Evolutionary conservation across 1,140 invertebrate species (phyloP).

Genomic region (Drosophila persimilis): DNA sequence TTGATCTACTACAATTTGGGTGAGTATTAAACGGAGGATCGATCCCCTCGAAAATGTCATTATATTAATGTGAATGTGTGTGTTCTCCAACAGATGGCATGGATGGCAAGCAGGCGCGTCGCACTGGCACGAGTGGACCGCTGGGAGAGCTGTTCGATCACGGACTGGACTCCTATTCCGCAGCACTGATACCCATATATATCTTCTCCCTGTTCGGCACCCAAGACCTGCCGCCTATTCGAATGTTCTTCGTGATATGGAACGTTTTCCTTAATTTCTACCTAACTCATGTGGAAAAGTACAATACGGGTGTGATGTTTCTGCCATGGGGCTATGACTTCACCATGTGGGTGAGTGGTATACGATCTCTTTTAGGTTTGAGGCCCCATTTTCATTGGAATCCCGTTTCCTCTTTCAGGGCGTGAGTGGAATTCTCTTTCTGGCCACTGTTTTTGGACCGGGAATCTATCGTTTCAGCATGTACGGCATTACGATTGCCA

Average conservation of each 20-base stretch:
- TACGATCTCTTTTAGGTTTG: neutral
- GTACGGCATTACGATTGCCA: conserved; percentile 87
- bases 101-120: conserved; percentile 98
- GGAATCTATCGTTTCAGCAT: conserved; percentile 91
- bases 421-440: conserved; percentile 84
- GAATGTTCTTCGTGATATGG: conserved; percentile 94
- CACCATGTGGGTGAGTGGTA: conserved; percentile 89
- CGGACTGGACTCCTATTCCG: conserved; percentile 98
- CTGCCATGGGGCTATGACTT: conserved; percentile 99
- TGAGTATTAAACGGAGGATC: conserved; percentile 82
- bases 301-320: conserved; percentile 98
- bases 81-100: conserved; percentile 91
- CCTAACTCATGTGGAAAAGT: conserved; percentile 98
- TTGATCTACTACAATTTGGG: conserved; percentile 98
- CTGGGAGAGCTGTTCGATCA: conserved; percentile 99
- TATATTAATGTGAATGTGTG: neutral
- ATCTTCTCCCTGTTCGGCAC: conserved; percentile 97
- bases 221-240: conserved; percentile 86
- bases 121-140: conserved; percentile 95
- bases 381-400: neutral
- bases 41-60: neutral
- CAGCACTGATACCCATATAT: conserved; percentile 94
- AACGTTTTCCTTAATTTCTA: conserved; percentile 97
- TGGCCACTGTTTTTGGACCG: conserved; percentile 87
- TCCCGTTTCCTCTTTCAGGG: conserved; percentile 75